Evolutionary conservation across 2,797 vertebrate genomes (phyloP).

Genomic region (Rhinichthys osculus): DNA sequence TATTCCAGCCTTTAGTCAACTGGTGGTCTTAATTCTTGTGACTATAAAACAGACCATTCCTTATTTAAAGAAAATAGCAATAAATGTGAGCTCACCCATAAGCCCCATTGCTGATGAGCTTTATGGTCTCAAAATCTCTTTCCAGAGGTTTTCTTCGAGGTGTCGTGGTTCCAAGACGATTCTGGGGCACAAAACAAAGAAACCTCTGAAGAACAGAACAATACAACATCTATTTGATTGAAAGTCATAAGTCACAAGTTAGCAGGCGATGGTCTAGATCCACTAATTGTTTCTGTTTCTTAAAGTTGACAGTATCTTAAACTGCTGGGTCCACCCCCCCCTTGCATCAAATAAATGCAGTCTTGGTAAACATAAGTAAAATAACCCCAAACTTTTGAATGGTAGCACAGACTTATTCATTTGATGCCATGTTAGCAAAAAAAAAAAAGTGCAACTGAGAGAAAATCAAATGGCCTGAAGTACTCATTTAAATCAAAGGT

Average conservation of each 20-base stretch:
- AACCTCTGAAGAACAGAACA: not conserved
- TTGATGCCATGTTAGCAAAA: not conserved
- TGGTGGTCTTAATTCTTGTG: not conserved
- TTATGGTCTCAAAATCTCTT: slow-evolving; percentile 95
- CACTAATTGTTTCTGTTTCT: not conserved
- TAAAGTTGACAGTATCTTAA: too few species aligned
- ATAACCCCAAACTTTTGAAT: not conserved
- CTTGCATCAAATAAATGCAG: not conserved
- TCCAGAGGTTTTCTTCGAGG: slow-evolving; percentile 91
- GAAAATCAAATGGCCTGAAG: not conserved
- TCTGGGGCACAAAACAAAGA: slow-evolving; percentile 38
- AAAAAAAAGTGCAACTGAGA: not conserved
- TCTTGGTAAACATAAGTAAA: not conserved
- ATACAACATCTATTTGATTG: not conserved
- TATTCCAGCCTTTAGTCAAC: not conserved
- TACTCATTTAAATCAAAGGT: not conserved
- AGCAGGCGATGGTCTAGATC: not conserved
- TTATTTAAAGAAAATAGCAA: not conserved
- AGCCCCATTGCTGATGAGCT: slow-evolving; percentile 96
- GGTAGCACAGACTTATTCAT: not conserved
- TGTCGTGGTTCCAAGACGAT: slow-evolving; percentile 68
- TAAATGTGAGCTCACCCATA: slow-evolving; percentile 85
- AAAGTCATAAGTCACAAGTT: not conserved
- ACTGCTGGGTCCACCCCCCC: too few species aligned
- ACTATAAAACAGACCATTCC: not conserved